A percentile compares a stretch with the other conserved stretches of the same genome.
These are phyloP conservation scores for Orthosia cruda DNA, from an alignment of 2,888 invertebrate genomes.

Conservation along the genomic window DNA sequence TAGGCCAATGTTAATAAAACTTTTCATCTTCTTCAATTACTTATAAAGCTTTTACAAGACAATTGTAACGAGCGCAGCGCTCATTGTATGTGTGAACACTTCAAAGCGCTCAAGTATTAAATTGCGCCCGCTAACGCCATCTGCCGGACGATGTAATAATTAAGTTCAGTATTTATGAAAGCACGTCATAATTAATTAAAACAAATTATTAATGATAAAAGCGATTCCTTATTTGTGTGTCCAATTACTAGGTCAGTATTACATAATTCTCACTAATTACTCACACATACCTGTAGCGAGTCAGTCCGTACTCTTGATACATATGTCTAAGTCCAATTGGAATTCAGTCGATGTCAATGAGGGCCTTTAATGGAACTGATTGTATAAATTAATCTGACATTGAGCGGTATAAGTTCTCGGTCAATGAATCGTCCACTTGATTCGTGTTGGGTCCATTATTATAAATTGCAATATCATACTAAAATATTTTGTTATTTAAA, in stretches of 20 bases:
- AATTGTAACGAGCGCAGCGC: background rate
- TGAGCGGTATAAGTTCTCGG: slow-evolving; percentile 49
- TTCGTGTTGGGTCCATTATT: background rate
- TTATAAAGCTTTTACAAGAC: background rate
- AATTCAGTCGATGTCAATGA: slow-evolving; percentile 45
- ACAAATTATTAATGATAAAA: background rate
- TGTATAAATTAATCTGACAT: slow-evolving; percentile 57
- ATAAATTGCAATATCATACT: background rate
- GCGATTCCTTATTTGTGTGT: background rate
- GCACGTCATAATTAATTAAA: background rate
- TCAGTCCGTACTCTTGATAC: slow-evolving; percentile 13
- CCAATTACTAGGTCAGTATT: background rate
- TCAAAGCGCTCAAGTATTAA: background rate
- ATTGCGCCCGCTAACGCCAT: slow-evolving; percentile 2
- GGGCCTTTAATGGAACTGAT: slow-evolving; percentile 35
- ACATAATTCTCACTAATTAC: background rate
- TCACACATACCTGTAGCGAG: background rate
- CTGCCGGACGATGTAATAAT: slow-evolving; percentile 6
- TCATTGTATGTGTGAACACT: background rate
- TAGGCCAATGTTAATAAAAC: slow-evolving; percentile 1
- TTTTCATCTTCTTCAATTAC: background rate
- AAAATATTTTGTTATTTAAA: slow-evolving; percentile 4
- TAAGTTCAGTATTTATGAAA: background rate
- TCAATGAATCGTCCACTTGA: slow-evolving; percentile 38
- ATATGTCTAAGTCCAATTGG: slow-evolving; percentile 16